Evolutionary conservation across 2,113 vertebrate species (phyloP), one percentile per base, ranked within the genome.

Genomic region (Sebastes fasciatus): DNA sequence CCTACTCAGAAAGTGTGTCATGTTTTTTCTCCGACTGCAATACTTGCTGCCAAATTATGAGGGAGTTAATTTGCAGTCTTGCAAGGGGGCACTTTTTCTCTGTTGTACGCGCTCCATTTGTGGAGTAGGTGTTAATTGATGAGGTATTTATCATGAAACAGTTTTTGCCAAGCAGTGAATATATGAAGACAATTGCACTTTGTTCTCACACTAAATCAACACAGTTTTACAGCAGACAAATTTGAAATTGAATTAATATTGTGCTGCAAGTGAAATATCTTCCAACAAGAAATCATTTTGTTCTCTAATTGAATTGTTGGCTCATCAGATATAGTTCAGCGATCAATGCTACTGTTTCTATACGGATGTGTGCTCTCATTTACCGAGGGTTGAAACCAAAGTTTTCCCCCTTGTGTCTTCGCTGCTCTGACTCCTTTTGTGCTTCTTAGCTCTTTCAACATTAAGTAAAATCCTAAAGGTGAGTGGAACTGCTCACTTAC

Each of bases 61-160:
- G 34, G 19, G 11, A 46, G 55, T 49, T 68, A 2, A 86, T 66
- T 34, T 80, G 23, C 54, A 73, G 66, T 67, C 61, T 71, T 72
- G 72, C 40, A 48, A 23, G 64, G 64, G 11, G 64, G 11, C 9
- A 58, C 4, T 62, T 46, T 64, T 82, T 68, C 52, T 77, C 8
- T 42, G 14, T 64, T 52, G 58, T 55, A 23, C 52, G 12, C 73
- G 23, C 62, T 74, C 4, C 11, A 43, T 45, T 34, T 57, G 42
- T 63, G 45, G 63, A 68, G n/a, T 54, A 21, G 46, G 23, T 49
- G 42, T 48, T 34, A 63, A 69, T 21, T 51, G 14, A 71, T 66
- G 4, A 67, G 12, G 5, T 14, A 26, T 61, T 75, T 49, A 49
- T 49, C 8, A 74, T 26, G 4, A 55, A 64, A 64, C 11, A 11